Evolutionary conservation across 2,797 vertebrate species (phyloP).

Genomic region (Petrocephalus schoutedeni): DNA sequence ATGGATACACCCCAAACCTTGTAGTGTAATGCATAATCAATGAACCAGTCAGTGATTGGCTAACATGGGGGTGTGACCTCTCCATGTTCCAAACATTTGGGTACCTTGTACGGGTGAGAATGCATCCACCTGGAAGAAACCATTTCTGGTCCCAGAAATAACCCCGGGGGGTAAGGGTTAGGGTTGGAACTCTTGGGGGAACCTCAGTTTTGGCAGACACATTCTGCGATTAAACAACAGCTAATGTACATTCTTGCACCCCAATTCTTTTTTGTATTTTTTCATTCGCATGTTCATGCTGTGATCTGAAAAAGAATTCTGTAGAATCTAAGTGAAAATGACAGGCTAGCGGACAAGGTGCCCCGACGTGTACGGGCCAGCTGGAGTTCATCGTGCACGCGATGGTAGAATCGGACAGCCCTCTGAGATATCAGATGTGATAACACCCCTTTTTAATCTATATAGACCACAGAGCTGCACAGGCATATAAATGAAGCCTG

Average conservation of each 20-base stretch:
- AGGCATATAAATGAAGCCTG: neutral
- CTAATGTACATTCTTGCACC: neutral
- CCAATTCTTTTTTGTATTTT: neutral
- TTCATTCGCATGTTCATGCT: neutral
- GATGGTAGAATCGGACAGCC: neutral
- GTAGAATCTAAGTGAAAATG: neutral
- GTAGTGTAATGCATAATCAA: neutral
- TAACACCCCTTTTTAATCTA: neutral
- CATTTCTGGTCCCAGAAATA: neutral
- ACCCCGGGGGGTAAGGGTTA: neutral
- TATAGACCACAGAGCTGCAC: neutral
- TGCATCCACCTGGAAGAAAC: neutral
- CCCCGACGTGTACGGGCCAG: neutral
- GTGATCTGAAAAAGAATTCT: neutral
- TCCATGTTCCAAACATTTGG: too few relatives aligned
- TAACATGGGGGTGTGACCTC: neutral
- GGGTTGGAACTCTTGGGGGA: neutral
- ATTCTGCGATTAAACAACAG: neutral
- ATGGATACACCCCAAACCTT: neutral
- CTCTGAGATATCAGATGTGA: conserved; percentile 9
- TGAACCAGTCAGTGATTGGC: neutral
- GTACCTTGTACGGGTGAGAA: neutral
- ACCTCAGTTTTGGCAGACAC: neutral
- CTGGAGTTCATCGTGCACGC: neutral
- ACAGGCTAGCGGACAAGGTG: neutral